phyloP scores from a whole-genome alignment of 2,797 vertebrate genomes.

The Lepus oiostolus region DNA sequence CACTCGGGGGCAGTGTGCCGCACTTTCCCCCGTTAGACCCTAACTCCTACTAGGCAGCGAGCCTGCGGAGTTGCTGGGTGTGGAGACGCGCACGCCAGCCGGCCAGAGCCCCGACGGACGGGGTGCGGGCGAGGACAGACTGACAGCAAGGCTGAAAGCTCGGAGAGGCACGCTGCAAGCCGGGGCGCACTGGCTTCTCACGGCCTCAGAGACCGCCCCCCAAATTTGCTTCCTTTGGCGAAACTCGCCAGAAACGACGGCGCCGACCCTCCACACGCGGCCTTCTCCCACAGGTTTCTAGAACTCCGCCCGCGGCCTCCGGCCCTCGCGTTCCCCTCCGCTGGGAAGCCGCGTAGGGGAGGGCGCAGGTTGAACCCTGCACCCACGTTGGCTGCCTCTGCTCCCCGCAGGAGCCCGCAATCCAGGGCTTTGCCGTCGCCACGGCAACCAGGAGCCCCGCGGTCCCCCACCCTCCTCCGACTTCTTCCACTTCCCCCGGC shows the following conservation, averaged over 20 bases:
- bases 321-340: neutral
- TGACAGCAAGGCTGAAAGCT: neutral
- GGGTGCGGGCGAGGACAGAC: neutral
- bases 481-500: slow-evolving; percentile 57
- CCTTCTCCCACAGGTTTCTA: neutral
- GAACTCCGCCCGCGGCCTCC: neutral
- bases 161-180: neutral
- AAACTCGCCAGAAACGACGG: neutral
- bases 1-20: neutral
- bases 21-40: neutral
- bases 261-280: neutral
- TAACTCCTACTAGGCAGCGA: neutral
- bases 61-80: neutral
- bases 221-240: neutral
- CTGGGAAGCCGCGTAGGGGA: neutral
- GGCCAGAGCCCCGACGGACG: neutral
- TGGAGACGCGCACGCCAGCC: neutral
- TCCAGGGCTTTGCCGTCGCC: slow-evolving; percentile 82
- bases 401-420: slow-evolving; percentile 57
- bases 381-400: slow-evolving; percentile 64
- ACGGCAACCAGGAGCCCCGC: slow-evolving; percentile 77
- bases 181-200: neutral
- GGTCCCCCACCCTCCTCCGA: neutral
- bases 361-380: slow-evolving; percentile 63
- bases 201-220: neutral